Base-by-base conservation (phyloP, 2,797 vertebrate species). In the Austrolebias charrua region DNA sequence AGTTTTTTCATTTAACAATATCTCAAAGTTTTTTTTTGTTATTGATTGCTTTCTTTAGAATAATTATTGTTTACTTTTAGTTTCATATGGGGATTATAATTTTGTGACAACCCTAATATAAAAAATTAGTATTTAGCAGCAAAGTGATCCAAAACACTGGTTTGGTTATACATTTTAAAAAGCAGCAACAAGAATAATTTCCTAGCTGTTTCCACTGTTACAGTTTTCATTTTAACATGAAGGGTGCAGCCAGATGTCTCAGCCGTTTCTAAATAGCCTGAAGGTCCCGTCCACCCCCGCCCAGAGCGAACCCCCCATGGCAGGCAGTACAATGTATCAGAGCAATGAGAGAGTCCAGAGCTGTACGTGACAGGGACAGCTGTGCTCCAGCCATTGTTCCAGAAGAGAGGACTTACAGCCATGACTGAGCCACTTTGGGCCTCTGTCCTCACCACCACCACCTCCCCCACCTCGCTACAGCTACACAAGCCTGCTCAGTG, bases 351-450 rank as follows among this genome's bases (percentile, higher is more conserved):
- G 73, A 82, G 83, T 78, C 69, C 74, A 75, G 79, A 48, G 72
- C 74, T 62, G 58, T 89, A 86, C 15, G 73, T 86, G 89, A 88
- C 90, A 88, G 84, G 84, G 84, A 89, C 89, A 91, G 89, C 88
- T 91, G 90, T 80, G 83, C 83, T 82, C 71, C 73, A 47, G 72
- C 87, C 82, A 90, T 91, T 91, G 90, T 91, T 89, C 85, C 84
- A 88, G 73, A 81, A 83, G 82, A 87, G 82, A 84, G 77, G 83
- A 87, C 83, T 84, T 84, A 82, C 48, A 82, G 82, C 82, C 80
- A 72, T 74, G 87, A 86, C 82, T 80, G 86, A 86, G 82, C 76
- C 77, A 64, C 73, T 79, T 67, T 74, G 45, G 69, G 24, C 64
- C 60, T 29, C 50, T 6, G 1, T 20, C 57, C 72, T 8, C 3